These are phyloP conservation scores for Atrichornis clamosus DNA, from an alignment of 2,113 vertebrate species.

Conservation along the genomic window DNA sequence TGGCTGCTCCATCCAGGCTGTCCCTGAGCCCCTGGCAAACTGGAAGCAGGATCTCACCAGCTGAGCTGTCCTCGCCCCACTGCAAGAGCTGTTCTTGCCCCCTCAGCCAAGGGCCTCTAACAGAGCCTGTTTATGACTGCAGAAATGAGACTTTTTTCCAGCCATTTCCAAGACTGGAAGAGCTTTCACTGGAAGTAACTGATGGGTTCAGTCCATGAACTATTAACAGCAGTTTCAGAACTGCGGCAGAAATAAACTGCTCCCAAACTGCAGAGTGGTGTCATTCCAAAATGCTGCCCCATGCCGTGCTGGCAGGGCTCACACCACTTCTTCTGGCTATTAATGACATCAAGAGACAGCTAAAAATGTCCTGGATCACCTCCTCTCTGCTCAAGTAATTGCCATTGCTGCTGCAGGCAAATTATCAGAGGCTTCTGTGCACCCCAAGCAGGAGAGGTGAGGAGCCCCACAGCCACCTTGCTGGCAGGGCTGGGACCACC, in stretches of 20 bases:
- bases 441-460: background rate
- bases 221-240: background rate
- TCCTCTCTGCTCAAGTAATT: background rate
- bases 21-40: background rate
- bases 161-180: background rate
- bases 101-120: background rate
- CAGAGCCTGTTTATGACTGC: background rate
- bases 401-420: background rate
- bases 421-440: background rate
- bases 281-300: background rate
- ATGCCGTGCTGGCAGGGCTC: conserved; percentile 10
- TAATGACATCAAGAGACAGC: conserved; percentile 6
- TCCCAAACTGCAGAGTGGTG: background rate
- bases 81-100: background rate
- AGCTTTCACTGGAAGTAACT: conserved; percentile 3
- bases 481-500: background rate
- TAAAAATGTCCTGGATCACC: background rate
- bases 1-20: background rate
- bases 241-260: background rate
- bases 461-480: background rate
- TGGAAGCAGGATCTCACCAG: background rate
- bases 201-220: background rate
- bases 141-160: background rate
- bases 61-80: background rate
- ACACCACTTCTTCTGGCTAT: background rate